These are phyloP conservation scores for Brassicogethes aeneus DNA, from an alignment of 2,888 invertebrate species.

Conservation along the genomic window DNA sequence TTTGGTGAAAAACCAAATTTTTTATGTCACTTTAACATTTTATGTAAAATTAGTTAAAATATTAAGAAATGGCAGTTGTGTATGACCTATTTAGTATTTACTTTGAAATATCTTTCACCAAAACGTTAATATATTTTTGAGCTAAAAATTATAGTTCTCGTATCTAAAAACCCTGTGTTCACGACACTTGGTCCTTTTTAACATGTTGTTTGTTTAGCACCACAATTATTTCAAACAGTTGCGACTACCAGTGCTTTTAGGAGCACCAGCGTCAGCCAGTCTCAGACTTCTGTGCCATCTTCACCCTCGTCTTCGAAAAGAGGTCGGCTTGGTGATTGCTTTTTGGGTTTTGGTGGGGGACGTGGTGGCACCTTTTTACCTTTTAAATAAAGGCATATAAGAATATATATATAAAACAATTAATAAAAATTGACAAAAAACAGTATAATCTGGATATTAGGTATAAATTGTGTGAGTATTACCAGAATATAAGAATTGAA, in stretches of 20 bases:
- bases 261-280: constrained; percentile 30
- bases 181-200: background rate
- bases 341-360: constrained; percentile 77
- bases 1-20: too few relatives aligned
- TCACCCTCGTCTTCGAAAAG: constrained; percentile 82
- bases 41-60: too few relatives aligned
- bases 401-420: too few relatives aligned
- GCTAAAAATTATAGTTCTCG: too few relatives aligned
- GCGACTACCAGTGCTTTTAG: background rate
- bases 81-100: too few relatives aligned
- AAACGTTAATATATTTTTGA: too few relatives aligned
- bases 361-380: constrained; percentile 66
- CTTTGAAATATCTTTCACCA: too few relatives aligned
- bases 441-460: too few relatives aligned
- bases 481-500: background rate
- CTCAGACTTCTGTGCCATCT: constrained; percentile 81
- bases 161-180: background rate
- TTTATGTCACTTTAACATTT: too few relatives aligned
- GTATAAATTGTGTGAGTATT: too few relatives aligned
- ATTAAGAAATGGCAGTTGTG: too few relatives aligned
- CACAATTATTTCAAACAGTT: background rate
- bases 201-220: background rate
- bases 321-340: constrained; percentile 63
- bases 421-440: too few relatives aligned
- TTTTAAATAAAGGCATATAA: constrained; percentile 1